Conservation (phyloP, 2,797 vertebrate genomes). For the Scolopax rusticola region DNA sequence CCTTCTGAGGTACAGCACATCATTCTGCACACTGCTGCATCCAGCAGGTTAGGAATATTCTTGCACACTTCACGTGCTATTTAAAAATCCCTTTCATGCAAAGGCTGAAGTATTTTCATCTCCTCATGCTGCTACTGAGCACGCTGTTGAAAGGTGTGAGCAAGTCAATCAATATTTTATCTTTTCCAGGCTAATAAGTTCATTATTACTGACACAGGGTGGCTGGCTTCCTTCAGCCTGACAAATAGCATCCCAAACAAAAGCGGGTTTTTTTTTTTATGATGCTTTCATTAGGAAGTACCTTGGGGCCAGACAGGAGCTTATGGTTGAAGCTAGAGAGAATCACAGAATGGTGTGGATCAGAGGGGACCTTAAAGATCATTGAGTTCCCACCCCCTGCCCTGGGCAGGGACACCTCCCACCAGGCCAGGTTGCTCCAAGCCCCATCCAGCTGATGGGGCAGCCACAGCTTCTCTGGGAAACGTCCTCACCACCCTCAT, state of each 20-base stretch:
- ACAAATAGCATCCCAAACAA: neutral
- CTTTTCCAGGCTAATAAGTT: neutral
- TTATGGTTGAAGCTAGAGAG: neutral
- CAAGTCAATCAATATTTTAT: neutral
- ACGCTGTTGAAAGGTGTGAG: neutral
- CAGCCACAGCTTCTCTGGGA: neutral
- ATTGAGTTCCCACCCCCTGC: neutral
- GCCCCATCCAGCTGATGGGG: neutral
- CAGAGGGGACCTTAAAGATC: neutral
- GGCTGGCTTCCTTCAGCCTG: neutral
- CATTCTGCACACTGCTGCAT: neutral
- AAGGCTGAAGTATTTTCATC: neutral
- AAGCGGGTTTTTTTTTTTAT: neutral
- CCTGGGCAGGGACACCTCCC: neutral
- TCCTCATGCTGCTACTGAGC: neutral
- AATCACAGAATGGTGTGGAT: neutral
- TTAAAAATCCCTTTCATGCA: neutral
- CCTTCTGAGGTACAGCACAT: rapidly evolving
- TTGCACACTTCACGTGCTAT: rapidly evolving
- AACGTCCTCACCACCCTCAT: neutral
- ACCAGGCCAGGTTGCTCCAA: neutral
- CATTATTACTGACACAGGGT: neutral
- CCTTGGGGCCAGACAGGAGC: neutral
- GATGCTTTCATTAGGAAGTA: neutral
- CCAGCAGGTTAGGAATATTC: neutral